Evolutionary conservation across 2,797 vertebrate species (phyloP).

Genomic region (Anguilla megastoma): DNA sequence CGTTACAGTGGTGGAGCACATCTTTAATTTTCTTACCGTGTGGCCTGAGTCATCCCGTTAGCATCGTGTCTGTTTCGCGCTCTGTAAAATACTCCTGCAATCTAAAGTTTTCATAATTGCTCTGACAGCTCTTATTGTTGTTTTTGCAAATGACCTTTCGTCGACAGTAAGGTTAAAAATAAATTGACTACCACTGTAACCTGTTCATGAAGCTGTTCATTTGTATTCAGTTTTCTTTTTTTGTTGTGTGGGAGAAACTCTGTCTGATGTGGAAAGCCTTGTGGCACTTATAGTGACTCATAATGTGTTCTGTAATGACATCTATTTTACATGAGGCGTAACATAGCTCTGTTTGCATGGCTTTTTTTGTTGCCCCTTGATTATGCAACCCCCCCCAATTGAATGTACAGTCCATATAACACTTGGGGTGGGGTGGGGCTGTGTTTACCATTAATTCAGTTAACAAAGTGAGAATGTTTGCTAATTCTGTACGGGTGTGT

Average conservation of each 20-base stretch:
- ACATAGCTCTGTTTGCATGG: background rate
- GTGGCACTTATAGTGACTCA: background rate
- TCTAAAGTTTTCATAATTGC: background rate
- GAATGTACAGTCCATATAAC: constrained; percentile 33
- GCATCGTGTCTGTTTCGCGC: background rate
- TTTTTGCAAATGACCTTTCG: background rate
- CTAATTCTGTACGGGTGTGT: constrained; percentile 58
- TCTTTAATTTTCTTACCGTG: background rate
- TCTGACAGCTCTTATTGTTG: background rate
- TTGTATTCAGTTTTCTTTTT: background rate
- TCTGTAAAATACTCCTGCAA: background rate
- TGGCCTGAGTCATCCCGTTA: background rate
- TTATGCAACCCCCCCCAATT: background rate
- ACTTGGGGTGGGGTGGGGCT: constrained; percentile 16
- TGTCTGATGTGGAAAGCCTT: background rate
- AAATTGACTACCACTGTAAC: background rate
- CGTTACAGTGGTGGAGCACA: background rate
- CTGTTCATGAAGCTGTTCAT: background rate
- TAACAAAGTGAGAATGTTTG: background rate
- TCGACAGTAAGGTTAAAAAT: background rate
- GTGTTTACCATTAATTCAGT: constrained; percentile 11
- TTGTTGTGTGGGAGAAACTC: background rate
- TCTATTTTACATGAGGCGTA: background rate
- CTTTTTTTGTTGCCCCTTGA: background rate
- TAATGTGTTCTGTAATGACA: background rate